phyloP scores from a whole-genome alignment of 2,888 invertebrate species.

The Cephus runcator region DNA sequence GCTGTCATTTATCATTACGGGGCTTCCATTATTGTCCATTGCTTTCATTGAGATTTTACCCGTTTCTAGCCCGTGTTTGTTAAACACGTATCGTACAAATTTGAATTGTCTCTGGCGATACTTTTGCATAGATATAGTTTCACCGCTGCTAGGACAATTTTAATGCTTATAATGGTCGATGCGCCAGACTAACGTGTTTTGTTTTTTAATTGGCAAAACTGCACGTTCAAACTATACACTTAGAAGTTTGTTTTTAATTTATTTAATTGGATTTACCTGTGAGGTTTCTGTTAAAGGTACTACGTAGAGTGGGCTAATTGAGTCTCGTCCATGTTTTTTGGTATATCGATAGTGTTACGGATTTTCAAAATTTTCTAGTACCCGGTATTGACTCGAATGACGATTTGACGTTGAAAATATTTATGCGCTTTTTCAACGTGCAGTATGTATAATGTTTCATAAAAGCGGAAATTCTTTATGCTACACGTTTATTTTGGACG shows the following conservation, averaged over 20 bases:
- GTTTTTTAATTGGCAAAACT: not conserved
- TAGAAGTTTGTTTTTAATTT: not conserved
- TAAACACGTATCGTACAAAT: not conserved
- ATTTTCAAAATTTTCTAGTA: not conserved
- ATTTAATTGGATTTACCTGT: not conserved
- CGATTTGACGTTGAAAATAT: no score
- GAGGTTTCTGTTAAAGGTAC: not conserved
- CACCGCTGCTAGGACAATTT: not conserved
- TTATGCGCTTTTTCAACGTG: no score
- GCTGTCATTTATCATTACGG: not conserved
- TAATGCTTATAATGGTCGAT: not conserved
- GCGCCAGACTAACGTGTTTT: not conserved
- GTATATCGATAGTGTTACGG: not conserved
- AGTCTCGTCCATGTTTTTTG: not conserved
- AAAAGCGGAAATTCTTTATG: no score
- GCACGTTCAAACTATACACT: not conserved
- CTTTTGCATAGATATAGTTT: not conserved
- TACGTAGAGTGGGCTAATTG: not conserved
- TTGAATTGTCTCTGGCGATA: not conserved
- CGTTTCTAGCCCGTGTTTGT: not conserved
- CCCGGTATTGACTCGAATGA: no score
- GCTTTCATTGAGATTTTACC: not conserved
- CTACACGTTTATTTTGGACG: no score
- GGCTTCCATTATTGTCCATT: not conserved
- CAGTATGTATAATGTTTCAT: no score